A percentile compares a stretch with the other conserved stretches of the same genome.
phyloP scores from a whole-genome alignment of 2,888 invertebrate species.

The Rotaria magnacalcarata region DNA sequence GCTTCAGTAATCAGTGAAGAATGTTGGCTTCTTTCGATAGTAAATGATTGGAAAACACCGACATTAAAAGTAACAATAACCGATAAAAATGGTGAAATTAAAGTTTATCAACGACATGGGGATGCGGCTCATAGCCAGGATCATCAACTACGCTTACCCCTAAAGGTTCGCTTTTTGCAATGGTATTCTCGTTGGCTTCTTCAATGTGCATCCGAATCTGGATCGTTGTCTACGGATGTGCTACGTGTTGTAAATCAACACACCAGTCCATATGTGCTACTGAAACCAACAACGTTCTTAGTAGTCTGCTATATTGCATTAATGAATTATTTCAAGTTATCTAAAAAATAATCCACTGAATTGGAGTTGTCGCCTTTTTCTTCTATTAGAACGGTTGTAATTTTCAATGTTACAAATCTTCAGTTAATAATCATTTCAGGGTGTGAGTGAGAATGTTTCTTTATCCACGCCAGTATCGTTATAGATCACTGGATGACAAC shows the following conservation, averaged over 20 bases:
- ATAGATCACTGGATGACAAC: no score
- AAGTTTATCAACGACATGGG: neutral
- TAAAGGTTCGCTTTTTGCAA: slow-evolving; percentile 13
- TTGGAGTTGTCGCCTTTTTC: no score
- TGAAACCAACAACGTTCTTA: no score
- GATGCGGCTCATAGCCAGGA: neutral
- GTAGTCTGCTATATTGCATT: no score
- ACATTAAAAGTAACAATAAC: neutral
- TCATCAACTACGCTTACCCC: neutral
- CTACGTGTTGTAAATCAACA: slow-evolving; percentile 1
- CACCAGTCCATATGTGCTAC: no score
- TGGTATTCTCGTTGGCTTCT: slow-evolving; percentile 12
- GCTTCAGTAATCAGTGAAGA: slow-evolving; percentile 5
- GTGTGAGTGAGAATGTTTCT: no score
- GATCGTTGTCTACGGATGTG: neutral
- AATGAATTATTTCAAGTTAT: no score
- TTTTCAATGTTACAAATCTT: no score
- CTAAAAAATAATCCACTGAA: no score
- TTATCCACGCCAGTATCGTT: no score
- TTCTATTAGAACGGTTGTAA: no score
- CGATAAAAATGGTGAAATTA: neutral
- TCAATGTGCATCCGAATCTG: neutral
- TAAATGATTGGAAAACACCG: slow-evolving; percentile 13
- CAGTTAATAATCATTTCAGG: no score
- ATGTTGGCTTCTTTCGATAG: slow-evolving; percentile 9